These are phyloP conservation scores for Schlechtendalia chinensis DNA, from an alignment of 1,140 invertebrate species.

Conservation along the genomic window DNA sequence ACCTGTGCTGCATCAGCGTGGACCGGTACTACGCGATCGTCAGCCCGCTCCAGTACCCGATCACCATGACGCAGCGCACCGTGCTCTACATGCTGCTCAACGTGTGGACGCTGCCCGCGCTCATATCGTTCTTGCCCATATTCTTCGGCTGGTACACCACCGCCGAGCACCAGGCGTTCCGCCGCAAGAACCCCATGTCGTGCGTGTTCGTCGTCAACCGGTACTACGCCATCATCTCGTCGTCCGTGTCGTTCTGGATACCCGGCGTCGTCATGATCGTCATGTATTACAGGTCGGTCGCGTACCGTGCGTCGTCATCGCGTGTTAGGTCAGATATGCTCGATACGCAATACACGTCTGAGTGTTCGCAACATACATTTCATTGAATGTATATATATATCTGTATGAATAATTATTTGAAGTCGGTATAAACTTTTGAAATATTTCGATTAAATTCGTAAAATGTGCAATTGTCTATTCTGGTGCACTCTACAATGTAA, in stretches of 20 bases:
- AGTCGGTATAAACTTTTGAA: too few species aligned
- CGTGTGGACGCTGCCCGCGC: constrained; percentile 86
- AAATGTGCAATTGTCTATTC: too few species aligned
- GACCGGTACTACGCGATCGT: constrained; percentile 81
- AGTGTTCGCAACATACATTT: too few species aligned
- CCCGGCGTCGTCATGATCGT: constrained; percentile 90
- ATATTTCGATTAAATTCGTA: too few species aligned
- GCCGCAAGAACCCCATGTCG: constrained; percentile 69
- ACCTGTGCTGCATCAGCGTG: constrained; percentile 91
- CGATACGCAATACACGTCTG: too few species aligned
- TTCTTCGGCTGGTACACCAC: constrained; percentile 91
- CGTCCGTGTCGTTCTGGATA: constrained; percentile 92
- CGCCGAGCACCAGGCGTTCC: constrained; percentile 67
- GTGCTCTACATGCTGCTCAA: constrained; percentile 80
- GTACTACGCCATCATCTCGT: constrained; percentile 85
- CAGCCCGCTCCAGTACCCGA: constrained; percentile 81
- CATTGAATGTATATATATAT: too few species aligned
- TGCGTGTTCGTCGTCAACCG: constrained; percentile 87
- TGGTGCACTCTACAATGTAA: too few species aligned
- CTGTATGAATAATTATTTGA: too few species aligned
- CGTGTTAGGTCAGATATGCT: too few species aligned
- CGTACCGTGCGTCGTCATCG: too few species aligned
- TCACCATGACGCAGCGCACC: constrained; percentile 78
- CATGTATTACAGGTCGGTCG: constrained; percentile 71
- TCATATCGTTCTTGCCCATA: constrained; percentile 94